Evolutionary conservation across 2,797 vertebrate species (phyloP), one percentile per base, ranked within the genome.

Genomic region (Passerculus sandwichensis): DNA sequence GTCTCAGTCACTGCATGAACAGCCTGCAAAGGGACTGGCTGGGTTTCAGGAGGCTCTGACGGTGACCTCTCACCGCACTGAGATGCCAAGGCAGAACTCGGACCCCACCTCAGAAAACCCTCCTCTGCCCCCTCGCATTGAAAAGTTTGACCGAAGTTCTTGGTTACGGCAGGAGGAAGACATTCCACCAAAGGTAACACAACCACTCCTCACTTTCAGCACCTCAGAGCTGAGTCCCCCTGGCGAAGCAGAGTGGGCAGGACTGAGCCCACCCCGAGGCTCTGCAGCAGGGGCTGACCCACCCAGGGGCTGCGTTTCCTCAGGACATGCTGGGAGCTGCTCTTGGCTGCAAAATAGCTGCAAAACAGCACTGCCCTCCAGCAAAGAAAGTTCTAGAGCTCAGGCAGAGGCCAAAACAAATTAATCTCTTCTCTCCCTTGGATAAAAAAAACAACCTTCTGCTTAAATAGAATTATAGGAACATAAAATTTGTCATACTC

Each of bases 31-130:
- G 98, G 99, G 98, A 91, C 98, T 99, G 77, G 98, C 98, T 23
- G 99, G 99, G 94, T 99, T 99, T 95, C 98, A 98, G 91, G 99
- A 99, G 94, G 97, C 97, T 91, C 98, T 99, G 95, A 98, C 98
- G 64, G 98, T 99, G 96, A 98, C 98, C 94, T 99, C 99, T 96
- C 99, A 99, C 97, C 98, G 99, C 82, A 98, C 99, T 54, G 99
- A 99, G 97, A 99, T 99, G 98, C 99, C 99, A 69, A 99, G 99
- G 96, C 99, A 99, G 98, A 99, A 99, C 98, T 99, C 99, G 26
- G 99, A 99, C 98, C 99, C 99, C 98, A 99, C 99, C 91, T 99
- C 99, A 44, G 99, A 99, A 98, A 99, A 99, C 86, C 99, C 99
- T 89, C 98, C 98, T 91, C 98, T 99, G 96, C 99, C 84, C 97